Base-by-base conservation (phyloP, 2,888 invertebrate genomes). In the Cephonodes hylas region DNA sequence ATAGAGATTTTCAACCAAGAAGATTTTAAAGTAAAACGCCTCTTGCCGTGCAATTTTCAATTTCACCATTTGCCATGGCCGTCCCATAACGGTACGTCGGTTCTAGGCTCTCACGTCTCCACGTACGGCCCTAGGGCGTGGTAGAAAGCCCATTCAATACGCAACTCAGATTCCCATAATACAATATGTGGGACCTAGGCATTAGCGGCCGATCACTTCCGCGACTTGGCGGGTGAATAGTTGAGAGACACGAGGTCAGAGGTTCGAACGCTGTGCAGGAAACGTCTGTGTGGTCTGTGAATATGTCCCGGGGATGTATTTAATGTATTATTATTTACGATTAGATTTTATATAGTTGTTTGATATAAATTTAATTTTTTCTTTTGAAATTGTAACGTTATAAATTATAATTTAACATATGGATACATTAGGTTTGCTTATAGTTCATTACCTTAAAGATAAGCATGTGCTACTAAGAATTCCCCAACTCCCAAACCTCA, bases 81-180 rank as follows among this genome's bases (percentile, higher is more conserved):
- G 34, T 22, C 23, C 38, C 58, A 22, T 42, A 58, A 42, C 23
- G 42, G 38, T 25, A 60, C 38, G 31, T 8, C n/a, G 38, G 38
- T 10, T 38, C 38, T 38, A 38, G 27, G 42, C 18, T 56, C 60
- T 8, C 48, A 48, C 59, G 59, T 48, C 42, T n/a, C n/a, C n/a
- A n/a, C 38, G 38, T 22, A 27, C 48, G 38, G 31, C 59, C 58
- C 63, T n/a, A 70, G 66, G 70, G 66, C 42, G 62, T 42, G 25
- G 31, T 66, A 72, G 72, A 71, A 73, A 73, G 69, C 57, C n/a
- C 42, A 31, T 31, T 31, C 27, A 27, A 53, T 10, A 18, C 56
- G 7, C 22, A 42, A 13, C n/a, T n/a, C 38, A 3, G 38, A 13
- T n/a, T n/a, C 3, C 34, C 13, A 3, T 38, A 38, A 1, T 38